Conservation (phyloP, 2,113 vertebrate species). For the Dromas ardeola region DNA sequence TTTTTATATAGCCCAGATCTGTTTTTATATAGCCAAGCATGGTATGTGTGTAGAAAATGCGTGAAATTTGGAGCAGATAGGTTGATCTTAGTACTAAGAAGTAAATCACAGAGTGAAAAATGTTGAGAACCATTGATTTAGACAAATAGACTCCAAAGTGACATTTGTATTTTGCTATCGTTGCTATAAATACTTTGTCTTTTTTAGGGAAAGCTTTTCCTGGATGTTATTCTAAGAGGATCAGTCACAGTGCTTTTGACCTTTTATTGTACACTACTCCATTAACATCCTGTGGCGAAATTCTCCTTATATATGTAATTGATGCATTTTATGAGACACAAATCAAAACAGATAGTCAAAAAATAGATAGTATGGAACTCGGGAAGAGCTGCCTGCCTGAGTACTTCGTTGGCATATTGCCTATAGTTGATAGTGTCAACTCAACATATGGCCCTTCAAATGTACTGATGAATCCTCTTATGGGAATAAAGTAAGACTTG, state of each 20-base stretch:
- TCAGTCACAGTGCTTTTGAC: slow-evolving; percentile 46
- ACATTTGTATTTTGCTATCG: neutral
- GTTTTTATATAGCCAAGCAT: neutral
- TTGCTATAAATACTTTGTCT: slow-evolving; percentile 16
- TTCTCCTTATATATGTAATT: slow-evolving; percentile 22
- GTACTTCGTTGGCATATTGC: slow-evolving; percentile 28
- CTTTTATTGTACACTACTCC: slow-evolving; percentile 33
- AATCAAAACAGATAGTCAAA: slow-evolving; percentile 60
- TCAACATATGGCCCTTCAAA: slow-evolving; percentile 42
- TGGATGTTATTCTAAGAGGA: slow-evolving; percentile 21
- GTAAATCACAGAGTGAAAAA: neutral
- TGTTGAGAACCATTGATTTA: slow-evolving; percentile 5
- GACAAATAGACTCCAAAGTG: slow-evolving; percentile 1
- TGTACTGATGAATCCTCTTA: slow-evolving; percentile 42
- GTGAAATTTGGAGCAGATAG: neutral
- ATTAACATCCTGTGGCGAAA: slow-evolving; percentile 46
- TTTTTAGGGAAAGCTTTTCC: slow-evolving; percentile 52
- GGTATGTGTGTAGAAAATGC: neutral
- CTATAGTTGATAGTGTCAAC: slow-evolving; percentile 45
- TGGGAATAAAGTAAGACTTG: slow-evolving; percentile 38
- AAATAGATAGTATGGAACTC: slow-evolving; percentile 21
- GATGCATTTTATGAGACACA: slow-evolving; percentile 56
- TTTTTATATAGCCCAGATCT: neutral
- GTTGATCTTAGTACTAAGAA: neutral
- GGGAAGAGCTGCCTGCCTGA: slow-evolving; percentile 5